Conservation (phyloP, 1,140 invertebrate genomes). For the Sitophilus oryzae region DNA sequence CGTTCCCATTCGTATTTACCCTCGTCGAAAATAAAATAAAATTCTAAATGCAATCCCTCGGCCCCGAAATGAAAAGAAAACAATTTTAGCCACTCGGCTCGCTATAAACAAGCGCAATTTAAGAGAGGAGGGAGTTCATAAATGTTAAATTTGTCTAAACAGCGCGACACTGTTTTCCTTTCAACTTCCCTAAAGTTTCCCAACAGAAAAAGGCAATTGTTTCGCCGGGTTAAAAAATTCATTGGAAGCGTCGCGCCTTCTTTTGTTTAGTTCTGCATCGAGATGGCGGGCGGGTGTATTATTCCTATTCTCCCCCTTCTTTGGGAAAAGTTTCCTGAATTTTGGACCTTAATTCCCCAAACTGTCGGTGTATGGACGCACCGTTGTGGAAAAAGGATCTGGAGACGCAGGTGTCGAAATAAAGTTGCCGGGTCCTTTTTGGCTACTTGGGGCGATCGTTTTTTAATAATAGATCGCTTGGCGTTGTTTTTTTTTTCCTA, state of each 20-base stretch:
- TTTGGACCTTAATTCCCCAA: not conserved
- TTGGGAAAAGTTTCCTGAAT: not conserved
- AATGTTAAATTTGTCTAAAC: not conserved
- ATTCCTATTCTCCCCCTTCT: not conserved
- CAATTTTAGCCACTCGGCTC: not conserved
- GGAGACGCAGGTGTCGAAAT: not conserved
- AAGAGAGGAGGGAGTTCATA: not conserved
- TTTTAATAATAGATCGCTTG: not conserved
- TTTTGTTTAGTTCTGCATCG: conserved; percentile 3
- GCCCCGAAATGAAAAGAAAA: not conserved
- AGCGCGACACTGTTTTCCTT: not conserved
- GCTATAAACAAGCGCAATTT: not conserved
- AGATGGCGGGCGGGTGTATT: not conserved
- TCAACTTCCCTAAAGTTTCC: not conserved
- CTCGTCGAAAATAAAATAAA: no score
- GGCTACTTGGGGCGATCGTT: no score
- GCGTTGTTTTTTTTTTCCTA: not conserved
- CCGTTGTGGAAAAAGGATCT: not conserved
- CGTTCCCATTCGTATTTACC: no score
- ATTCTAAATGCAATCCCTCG: not conserved
- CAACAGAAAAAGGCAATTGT: conserved; percentile 7
- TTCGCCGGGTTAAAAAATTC: conserved; percentile 1
- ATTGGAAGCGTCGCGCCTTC: not conserved
- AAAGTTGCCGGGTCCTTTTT: not conserved
- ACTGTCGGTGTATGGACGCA: no score